Evolutionary conservation across 2,888 invertebrate genomes (phyloP).

Genomic region (Sinhomidia bicolor): DNA sequence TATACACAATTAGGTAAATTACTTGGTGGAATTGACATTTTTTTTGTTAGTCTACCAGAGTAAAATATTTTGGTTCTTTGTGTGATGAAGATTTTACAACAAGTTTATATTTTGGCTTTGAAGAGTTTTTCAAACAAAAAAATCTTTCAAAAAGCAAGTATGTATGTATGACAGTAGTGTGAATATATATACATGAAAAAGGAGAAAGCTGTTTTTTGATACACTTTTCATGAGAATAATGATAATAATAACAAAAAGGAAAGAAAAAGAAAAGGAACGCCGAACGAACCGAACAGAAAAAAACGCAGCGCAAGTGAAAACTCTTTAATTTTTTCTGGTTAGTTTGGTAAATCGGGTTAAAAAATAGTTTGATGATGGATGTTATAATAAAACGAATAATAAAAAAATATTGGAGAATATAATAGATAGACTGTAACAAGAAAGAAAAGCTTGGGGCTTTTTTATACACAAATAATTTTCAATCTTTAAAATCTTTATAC

Average conservation of each 20-base stretch:
- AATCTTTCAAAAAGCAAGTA: not conserved
- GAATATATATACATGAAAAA: not conserved
- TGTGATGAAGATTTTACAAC: not conserved
- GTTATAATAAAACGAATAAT: not conserved
- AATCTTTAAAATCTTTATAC: not conserved
- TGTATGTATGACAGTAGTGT: not conserved
- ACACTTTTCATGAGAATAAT: not conserved
- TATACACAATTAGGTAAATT: not conserved
- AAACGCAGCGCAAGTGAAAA: no score
- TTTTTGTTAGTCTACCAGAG: not conserved
- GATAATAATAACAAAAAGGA: not conserved
- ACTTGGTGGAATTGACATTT: not conserved
- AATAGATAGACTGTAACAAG: not conserved
- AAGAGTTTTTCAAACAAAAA: not conserved
- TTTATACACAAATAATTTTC: not conserved
- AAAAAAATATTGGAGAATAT: not conserved
- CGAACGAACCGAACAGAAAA: no score
- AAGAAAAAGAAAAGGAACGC: not conserved
- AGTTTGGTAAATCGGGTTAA: slow-evolving; percentile 51
- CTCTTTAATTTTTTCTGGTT: slow-evolving; percentile 29
- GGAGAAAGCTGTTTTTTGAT: not conserved
- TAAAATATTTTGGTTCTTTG: slow-evolving; percentile 23
- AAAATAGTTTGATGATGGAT: slow-evolving; percentile 2
- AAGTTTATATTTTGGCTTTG: not conserved
- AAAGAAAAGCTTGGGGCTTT: not conserved